A percentile compares a stretch with the other conserved stretches of the same genome.
Evolutionary conservation across 2,888 invertebrate genomes (phyloP).

Genomic region (Aleiodes alternator): DNA sequence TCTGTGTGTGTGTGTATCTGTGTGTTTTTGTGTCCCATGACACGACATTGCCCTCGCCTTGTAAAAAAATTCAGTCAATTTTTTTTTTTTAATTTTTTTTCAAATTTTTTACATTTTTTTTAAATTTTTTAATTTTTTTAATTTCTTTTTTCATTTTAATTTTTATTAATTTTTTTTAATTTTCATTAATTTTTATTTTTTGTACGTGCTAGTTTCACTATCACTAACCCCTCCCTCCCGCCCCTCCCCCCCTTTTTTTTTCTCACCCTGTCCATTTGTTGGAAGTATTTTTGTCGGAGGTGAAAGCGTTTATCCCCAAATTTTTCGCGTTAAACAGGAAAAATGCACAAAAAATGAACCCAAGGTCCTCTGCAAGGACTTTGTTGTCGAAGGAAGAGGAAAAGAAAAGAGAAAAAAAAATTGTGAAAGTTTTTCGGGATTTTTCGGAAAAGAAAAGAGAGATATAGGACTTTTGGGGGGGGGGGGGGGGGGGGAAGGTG

Average conservation of each 20-base stretch:
- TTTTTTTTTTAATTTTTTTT: too few relatives aligned
- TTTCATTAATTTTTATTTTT: too few relatives aligned
- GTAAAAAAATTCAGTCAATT: neutral
- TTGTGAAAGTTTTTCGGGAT: slow-evolving; percentile 66
- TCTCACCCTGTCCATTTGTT: slow-evolving; percentile 12
- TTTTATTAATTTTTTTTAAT: too few relatives aligned
- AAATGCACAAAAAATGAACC: slow-evolving; percentile 33
- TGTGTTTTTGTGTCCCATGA: slow-evolving; percentile 23
- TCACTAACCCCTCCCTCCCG: slow-evolving; percentile 51
- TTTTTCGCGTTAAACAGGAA: slow-evolving; percentile 44
- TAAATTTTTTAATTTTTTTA: too few relatives aligned
- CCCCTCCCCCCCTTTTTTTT: slow-evolving; percentile 42
- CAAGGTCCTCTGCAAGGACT: slow-evolving; percentile 42
- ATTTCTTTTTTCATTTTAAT: too few relatives aligned
- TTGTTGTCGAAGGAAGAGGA: slow-evolving; percentile 48
- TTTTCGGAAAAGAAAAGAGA: slow-evolving; percentile 1
- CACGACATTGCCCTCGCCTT: slow-evolving; percentile 30
- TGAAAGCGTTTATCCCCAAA: slow-evolving; percentile 55
- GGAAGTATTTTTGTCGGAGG: slow-evolving; percentile 38
- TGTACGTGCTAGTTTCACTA: slow-evolving; percentile 44
- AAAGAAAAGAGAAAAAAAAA: slow-evolving; percentile 60
- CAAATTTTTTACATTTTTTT: too few relatives aligned
- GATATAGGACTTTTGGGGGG: neutral
- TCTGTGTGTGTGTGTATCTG: too few relatives aligned
- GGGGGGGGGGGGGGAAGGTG: slow-evolving; percentile 61